These are phyloP conservation scores for Phyllostomus discolor DNA, from an alignment of 2,113 vertebrate species.

Conservation along the genomic window DNA sequence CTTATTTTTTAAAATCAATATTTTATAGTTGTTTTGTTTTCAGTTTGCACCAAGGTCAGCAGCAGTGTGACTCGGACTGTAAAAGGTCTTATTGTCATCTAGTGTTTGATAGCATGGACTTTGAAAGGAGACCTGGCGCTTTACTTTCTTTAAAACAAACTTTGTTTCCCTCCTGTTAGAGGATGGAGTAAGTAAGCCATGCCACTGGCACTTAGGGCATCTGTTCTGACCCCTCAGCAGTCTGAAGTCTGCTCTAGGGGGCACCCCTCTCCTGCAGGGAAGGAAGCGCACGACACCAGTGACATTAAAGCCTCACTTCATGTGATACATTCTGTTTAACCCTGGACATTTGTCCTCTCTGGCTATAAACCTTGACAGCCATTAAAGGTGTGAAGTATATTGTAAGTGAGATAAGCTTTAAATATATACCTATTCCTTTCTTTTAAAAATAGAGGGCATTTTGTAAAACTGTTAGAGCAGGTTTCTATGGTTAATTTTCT, in stretches of 20 bases:
- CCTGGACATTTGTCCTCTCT: neutral
- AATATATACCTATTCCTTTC: neutral
- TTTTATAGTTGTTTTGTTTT: neutral
- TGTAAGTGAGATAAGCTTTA: neutral
- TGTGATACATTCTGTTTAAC: neutral
- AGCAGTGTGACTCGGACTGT: neutral
- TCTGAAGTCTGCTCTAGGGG: neutral
- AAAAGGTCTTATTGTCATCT: neutral
- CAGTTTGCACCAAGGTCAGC: neutral
- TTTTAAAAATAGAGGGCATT: neutral
- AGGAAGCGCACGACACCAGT: neutral
- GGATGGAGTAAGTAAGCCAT: neutral
- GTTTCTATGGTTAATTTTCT: neutral
- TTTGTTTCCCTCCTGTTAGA: neutral
- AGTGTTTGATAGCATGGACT: neutral
- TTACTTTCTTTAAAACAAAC: neutral
- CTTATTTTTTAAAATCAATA: neutral
- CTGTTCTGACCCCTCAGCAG: neutral
- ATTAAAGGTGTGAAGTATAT: neutral
- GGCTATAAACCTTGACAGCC: neutral
- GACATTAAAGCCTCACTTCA: neutral
- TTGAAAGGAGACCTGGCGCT: neutral
- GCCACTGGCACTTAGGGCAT: neutral
- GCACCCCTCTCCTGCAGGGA: neutral
- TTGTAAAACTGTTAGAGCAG: neutral